Evolutionary conservation across 2,888 invertebrate species (phyloP), one percentile per base, ranked within the genome.

Genomic region (Unio delphinus): DNA sequence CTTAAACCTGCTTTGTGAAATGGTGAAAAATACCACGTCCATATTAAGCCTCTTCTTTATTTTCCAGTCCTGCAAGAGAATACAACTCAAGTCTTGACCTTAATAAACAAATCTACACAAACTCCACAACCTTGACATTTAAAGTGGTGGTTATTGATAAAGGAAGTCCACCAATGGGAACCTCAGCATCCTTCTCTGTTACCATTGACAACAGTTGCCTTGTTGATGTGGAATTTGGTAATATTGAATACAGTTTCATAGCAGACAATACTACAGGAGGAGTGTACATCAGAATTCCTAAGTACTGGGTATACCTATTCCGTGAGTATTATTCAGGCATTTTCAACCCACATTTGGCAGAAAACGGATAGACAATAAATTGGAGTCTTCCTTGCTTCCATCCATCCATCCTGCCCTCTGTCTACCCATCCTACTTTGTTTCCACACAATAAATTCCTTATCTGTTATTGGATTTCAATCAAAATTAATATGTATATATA

Each of bases 121-220:
- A 77, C 64, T 82, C 80, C 61, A 84, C 81, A 7, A 76, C 75
- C 15, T 65, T 86, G 20, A 70, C 68, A 18, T 83, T 84, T 73
- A 70, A 75, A 23, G 72, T 83, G 55, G 79, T 82, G 18, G 84
- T 82, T n/a, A 74, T 83, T 45, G 86, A 86, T 69, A 75, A 80
- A n/a, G 83, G 84, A 6, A 85, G 86, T 4, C 69, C 70, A 28
- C 85, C 85, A n/a, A 72, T 82, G 2, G 87, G 87, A 18, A 70
- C 80, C 17, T 63, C 70, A 0, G 84, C 83, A 23, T 68, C 70
- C 11, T 75, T 85, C 11, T 77, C 75, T 57, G 59, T 86, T 34
- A 78, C 76, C 7, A 68, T 86, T 18, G 83, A 81, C 69, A 87
- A 86, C 73, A 85, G 83, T 1, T 87, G 87, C 71, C 78, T 87